Conservation (phyloP, 2,113 vertebrate species). For the Australoheros scitulus region DNA sequence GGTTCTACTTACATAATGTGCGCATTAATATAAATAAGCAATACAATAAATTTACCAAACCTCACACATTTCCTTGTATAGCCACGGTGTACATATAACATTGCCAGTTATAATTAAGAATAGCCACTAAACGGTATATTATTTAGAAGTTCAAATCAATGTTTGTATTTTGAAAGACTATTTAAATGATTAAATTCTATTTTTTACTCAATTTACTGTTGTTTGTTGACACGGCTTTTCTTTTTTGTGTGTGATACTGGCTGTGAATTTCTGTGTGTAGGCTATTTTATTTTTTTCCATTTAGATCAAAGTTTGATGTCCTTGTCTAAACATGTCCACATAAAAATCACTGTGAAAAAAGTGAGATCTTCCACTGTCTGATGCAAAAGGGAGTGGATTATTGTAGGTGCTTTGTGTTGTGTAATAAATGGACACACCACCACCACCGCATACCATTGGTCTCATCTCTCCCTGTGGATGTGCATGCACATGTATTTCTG, state of each 20-base stretch:
- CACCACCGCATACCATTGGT: slow-evolving; percentile 67
- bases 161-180: slow-evolving; percentile 86
- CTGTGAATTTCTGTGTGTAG: slow-evolving; percentile 79
- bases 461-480: slow-evolving; percentile 67
- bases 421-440: slow-evolving; percentile 82
- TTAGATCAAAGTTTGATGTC: slow-evolving; percentile 78
- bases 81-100: slow-evolving; percentile 82
- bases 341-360: slow-evolving; percentile 83
- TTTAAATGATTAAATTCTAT: slow-evolving; percentile 88
- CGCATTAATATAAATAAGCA: slow-evolving; percentile 85
- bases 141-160: slow-evolving; percentile 82
- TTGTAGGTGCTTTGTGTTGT: slow-evolving; percentile 84
- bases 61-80: slow-evolving; percentile 82
- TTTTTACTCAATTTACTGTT: slow-evolving; percentile 86
- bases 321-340: slow-evolving; percentile 80
- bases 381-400: slow-evolving; percentile 71
- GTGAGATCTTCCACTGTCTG: slow-evolving; percentile 75
- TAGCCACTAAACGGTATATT: slow-evolving; percentile 78
- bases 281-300: slow-evolving; percentile 51
- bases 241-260: slow-evolving; percentile 77
- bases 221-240: slow-evolving; percentile 82
- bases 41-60: slow-evolving; percentile 86
- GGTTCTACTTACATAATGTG: slow-evolving; percentile 76
- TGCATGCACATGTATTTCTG: slow-evolving; percentile 14
- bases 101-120: slow-evolving; percentile 79